A percentile compares a stretch with the other conserved stretches of the same genome.
phyloP scores from a whole-genome alignment of 1,140 invertebrate genomes.

The Sinonovacula constricta region DNA sequence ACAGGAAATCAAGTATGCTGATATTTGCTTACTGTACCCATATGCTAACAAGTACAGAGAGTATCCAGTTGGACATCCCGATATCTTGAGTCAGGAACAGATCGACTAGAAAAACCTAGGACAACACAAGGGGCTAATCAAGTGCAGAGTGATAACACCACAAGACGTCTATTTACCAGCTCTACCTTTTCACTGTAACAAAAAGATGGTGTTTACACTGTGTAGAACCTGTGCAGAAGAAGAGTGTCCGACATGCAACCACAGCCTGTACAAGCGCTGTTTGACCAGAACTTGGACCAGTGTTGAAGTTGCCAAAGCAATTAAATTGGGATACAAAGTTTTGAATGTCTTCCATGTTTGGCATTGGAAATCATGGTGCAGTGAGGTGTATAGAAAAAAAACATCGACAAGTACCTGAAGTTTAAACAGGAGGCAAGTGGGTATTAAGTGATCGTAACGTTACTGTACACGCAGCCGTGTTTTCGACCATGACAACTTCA shows the following conservation, averaged over 20 bases:
- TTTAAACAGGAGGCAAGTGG: constrained; percentile 20
- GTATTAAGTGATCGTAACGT: not conserved
- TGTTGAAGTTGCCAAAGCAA: not conserved
- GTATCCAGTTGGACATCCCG: too few relatives aligned
- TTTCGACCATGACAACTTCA: not conserved
- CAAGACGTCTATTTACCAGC: constrained; percentile 1
- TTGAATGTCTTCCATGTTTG: not conserved
- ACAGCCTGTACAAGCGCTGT: not conserved
- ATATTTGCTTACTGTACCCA: too few relatives aligned
- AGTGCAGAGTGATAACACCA: not conserved
- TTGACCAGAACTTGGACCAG: constrained; percentile 1
- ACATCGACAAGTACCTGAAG: too few relatives aligned
- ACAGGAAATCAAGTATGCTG: too few relatives aligned
- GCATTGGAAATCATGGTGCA: too few relatives aligned
- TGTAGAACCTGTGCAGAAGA: constrained; percentile 7
- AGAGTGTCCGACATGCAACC: not conserved
- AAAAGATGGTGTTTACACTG: constrained; percentile 13
- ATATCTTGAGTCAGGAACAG: too few relatives aligned
- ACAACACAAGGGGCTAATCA: too few relatives aligned
- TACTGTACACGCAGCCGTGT: too few relatives aligned
- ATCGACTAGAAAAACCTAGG: too few relatives aligned
- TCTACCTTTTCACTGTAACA: constrained; percentile 6
- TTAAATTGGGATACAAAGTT: not conserved
- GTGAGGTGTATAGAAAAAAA: too few relatives aligned
- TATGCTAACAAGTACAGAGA: too few relatives aligned